These are phyloP conservation scores for Amblyornis subalaris DNA, from an alignment of 2,113 vertebrate genomes.

Conservation along the genomic window DNA sequence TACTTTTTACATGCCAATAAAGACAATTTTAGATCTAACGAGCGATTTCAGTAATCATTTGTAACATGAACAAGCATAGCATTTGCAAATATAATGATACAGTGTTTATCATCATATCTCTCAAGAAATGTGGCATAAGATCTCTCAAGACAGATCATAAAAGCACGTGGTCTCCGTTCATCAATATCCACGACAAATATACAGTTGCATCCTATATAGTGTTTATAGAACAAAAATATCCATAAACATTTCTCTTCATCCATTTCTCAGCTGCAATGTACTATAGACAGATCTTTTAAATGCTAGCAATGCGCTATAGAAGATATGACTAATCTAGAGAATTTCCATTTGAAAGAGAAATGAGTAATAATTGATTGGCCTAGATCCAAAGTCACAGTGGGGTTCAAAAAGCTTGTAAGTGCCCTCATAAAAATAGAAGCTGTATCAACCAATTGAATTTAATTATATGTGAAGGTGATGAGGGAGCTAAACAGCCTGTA, in stretches of 20 bases:
- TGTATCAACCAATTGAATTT: conserved; percentile 82
- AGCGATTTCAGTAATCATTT: not conserved
- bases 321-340: conserved; percentile 67
- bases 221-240: not conserved
- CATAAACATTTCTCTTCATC: not conserved
- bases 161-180: not conserved
- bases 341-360: conserved; percentile 82
- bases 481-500: conserved; percentile 80
- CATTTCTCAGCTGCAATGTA: not conserved
- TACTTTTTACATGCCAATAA: not conserved
- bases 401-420: conserved; percentile 81
- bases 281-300: conserved; percentile 31
- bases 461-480: conserved; percentile 85
- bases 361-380: conserved; percentile 80
- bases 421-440: conserved; percentile 82
- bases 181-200: not conserved
- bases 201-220: not conserved
- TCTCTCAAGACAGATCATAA: not conserved
- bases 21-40: not conserved
- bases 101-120: not conserved
- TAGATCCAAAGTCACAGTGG: conserved; percentile 78
- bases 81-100: not conserved
- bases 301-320: conserved; percentile 26
- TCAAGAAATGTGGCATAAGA: not conserved
- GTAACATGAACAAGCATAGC: not conserved